These are phyloP conservation scores for Podotricha telesiphe DNA, from an alignment of 2,888 invertebrate genomes.

Conservation along the genomic window DNA sequence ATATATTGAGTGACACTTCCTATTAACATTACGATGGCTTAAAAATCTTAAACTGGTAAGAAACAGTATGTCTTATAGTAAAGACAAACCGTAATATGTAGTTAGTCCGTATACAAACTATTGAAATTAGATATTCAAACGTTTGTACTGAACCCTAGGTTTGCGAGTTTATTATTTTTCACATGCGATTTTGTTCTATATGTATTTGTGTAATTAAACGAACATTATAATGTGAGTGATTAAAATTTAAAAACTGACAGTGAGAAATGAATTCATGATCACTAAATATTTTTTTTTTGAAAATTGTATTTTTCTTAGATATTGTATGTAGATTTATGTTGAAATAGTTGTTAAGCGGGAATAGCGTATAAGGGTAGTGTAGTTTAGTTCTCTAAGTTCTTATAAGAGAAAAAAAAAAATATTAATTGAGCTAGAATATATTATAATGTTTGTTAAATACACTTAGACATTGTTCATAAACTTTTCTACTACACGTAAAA, in stretches of 20 bases:
- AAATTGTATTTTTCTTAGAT: conserved; percentile 4
- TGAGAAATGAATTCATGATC: neutral
- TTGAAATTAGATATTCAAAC: neutral
- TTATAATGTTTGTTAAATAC: conserved; percentile 4
- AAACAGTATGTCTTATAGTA: too few relatives aligned
- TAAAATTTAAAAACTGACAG: neutral
- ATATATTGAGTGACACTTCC: too few relatives aligned
- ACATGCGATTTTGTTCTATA: conserved; percentile 8
- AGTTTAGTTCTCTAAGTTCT: neutral
- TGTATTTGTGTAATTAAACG: conserved; percentile 2
- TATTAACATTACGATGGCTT: too few relatives aligned
- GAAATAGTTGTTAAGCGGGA: neutral
- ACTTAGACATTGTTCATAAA: conserved; percentile 10
- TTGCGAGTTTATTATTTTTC: neutral
- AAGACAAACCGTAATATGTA: neutral
- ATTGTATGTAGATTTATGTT: neutral
- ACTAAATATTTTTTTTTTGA: neutral
- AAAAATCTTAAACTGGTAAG: too few relatives aligned
- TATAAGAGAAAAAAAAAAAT: conserved; percentile 2
- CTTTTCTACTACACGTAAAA: conserved; percentile 2
- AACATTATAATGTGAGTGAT: conserved; percentile 15
- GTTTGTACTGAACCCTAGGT: neutral
- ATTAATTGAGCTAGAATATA: conserved; percentile 15
- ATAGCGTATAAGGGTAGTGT: neutral
- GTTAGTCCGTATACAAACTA: neutral